These are phyloP conservation scores for Luffia ferchaultella DNA, from an alignment of 2,888 invertebrate genomes.

Conservation along the genomic window DNA sequence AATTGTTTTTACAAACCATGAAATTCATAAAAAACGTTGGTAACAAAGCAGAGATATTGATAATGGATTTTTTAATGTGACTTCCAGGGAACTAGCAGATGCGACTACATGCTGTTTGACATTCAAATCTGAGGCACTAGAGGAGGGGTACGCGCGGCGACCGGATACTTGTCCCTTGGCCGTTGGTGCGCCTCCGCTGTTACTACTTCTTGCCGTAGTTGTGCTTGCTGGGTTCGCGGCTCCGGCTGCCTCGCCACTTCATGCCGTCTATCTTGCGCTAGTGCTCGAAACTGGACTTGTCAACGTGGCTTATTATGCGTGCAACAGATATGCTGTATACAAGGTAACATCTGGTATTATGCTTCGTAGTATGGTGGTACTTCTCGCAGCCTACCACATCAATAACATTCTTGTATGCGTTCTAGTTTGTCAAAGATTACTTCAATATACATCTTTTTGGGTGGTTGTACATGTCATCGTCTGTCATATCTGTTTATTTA, in stretches of 20 bases:
- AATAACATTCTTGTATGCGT: too few species aligned
- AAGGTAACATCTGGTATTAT: too few species aligned
- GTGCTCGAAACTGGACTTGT: conserved; percentile 40
- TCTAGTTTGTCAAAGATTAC: too few species aligned
- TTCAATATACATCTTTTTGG: too few species aligned
- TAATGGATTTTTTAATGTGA: too few species aligned
- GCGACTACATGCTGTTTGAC: conserved; percentile 47
- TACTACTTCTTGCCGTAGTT: conserved; percentile 48
- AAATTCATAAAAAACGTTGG: too few species aligned
- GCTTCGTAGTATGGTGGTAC: too few species aligned
- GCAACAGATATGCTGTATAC: conserved; percentile 36
- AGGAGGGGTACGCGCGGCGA: conserved; percentile 36
- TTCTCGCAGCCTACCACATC: too few species aligned
- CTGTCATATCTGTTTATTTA: too few species aligned
- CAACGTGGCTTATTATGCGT: conserved; percentile 40
- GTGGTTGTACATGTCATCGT: too few species aligned
- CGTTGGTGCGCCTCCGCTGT: conserved; percentile 42
- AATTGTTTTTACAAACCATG: too few species aligned
- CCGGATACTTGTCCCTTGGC: conserved; percentile 41
- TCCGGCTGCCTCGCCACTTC: conserved; percentile 36
- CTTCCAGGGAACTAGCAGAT: conserved; percentile 47
- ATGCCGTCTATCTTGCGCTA: conserved; percentile 40
- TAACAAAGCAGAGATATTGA: too few species aligned
- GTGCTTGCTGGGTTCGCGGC: conserved; percentile 40
- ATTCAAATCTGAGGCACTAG: conserved; percentile 40